Evolutionary conservation across 2,113 vertebrate species (phyloP).

Genomic region (Vidua macroura): DNA sequence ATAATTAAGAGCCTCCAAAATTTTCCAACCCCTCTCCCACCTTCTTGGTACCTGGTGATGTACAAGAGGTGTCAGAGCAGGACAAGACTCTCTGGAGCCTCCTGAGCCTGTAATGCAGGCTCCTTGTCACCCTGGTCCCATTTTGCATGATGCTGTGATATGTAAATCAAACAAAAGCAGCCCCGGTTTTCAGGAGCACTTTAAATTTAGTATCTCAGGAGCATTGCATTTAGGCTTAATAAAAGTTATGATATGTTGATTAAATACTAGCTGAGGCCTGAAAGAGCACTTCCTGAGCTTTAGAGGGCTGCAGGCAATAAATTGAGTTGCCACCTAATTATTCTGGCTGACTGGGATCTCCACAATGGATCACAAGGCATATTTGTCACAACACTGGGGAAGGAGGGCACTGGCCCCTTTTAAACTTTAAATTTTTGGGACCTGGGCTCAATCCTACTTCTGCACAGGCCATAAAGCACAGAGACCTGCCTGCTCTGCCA

Average conservation of each 20-base stretch:
- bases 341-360: conserved; percentile 48
- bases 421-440: not conserved
- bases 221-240: conserved; percentile 67
- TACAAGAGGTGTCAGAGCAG: not conserved
- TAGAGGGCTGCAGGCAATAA: conserved; percentile 55
- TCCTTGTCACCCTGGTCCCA: not conserved
- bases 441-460: not conserved
- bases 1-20: not conserved
- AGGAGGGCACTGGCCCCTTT: not conserved
- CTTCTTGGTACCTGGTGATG: not conserved
- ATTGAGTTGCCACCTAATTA: conserved; percentile 68
- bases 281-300: conserved; percentile 66
- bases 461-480: not conserved
- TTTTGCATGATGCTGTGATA: conserved; percentile 37
- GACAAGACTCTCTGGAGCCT: not conserved
- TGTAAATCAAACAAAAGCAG: conserved; percentile 66
- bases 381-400: not conserved
- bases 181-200: conserved; percentile 58
- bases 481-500: not conserved
- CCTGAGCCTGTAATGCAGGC: not conserved
- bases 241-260: conserved; percentile 74
- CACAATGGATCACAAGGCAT: conserved; percentile 16
- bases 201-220: conserved; percentile 72
- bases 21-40: not conserved
- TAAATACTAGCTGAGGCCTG: conserved; percentile 69